A percentile compares a stretch with the other conserved stretches of the same genome.
Conservation (phyloP, 2,888 invertebrate species). For the Thalpophila matura region DNA sequence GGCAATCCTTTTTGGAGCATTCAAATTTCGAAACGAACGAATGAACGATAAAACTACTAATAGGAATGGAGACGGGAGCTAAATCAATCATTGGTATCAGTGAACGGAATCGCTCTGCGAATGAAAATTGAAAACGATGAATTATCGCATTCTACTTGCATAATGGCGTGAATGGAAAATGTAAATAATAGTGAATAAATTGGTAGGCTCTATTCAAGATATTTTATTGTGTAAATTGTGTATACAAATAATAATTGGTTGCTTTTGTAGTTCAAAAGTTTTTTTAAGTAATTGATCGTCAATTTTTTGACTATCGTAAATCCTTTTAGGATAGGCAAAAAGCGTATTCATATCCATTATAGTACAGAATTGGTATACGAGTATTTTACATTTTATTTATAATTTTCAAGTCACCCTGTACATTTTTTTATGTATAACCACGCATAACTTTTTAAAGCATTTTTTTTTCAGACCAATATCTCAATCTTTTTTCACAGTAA, state of each 20-base stretch:
- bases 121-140: slow-evolving; percentile 61
- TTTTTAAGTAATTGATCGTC: no score
- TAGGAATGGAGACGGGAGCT: slow-evolving; percentile 53
- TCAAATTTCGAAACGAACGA: slow-evolving; percentile 61
- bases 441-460: no score
- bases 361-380: no score
- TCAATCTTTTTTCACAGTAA: no score
- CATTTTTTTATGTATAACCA: no score
- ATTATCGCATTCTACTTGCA: slow-evolving; percentile 38
- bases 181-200: slow-evolving; percentile 27
- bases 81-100: slow-evolving; percentile 67
- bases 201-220: background rate
- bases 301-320: no score
- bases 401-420: no score
- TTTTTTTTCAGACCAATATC: no score
- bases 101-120: slow-evolving; percentile 59
- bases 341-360: no score
- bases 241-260: background rate
- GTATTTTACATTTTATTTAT: no score
- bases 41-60: slow-evolving; percentile 65
- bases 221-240: background rate
- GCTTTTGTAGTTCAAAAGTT: background rate
- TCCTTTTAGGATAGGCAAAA: no score
- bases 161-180: slow-evolving; percentile 23
- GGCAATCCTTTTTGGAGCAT: slow-evolving; percentile 39